Evolutionary conservation across 2,797 vertebrate genomes (phyloP), one percentile per base, ranked within the genome.

Genomic region (Dermochelys coriacea): DNA sequence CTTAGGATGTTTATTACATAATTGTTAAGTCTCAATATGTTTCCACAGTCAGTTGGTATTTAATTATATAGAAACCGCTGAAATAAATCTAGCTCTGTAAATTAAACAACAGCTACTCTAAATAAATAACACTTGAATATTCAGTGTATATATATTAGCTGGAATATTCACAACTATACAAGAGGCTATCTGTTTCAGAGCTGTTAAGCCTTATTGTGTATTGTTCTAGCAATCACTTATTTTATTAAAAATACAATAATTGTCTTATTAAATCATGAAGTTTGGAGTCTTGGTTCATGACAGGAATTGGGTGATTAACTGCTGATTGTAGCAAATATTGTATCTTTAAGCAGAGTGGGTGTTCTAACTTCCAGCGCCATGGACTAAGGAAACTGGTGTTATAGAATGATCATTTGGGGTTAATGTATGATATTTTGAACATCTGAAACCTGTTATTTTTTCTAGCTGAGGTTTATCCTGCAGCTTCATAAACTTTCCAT

Each of bases 401-500:
- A 97, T 0, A 96, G 95, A 96, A 93, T 2, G 27, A 97, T 97
- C 96, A 87, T 93, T 98, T 97, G 93, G 96, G 96, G 96, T 97
- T 98, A 97, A 96, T 12, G 93, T 93, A 93, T 96, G 97, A 97
- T 97, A 98, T 97, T 97, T 97, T 91, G 87, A 98, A 98, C 98
- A 98, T 98, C 96, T 98, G 98, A 98, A 97, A 98, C 97, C 96
- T 96, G 97, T 98, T 98, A 98, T 98, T 98, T 97, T 97, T 97
- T 92, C 85, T 96, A 97, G 92, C 97, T 98, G 97, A 98, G 97
- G 97, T 98, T 98, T 98, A 97, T 97, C 94, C 97, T 95, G 95
- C 93, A 98, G 97, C 96, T 98, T 96, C 98, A 96, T 97, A 98
- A 98, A 97, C 98, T 98, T 98, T 98, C 97, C 97, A 98, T 98